Conservation (phyloP, 1,140 invertebrate species). For the Daktulosphaira vitifoliae region DNA sequence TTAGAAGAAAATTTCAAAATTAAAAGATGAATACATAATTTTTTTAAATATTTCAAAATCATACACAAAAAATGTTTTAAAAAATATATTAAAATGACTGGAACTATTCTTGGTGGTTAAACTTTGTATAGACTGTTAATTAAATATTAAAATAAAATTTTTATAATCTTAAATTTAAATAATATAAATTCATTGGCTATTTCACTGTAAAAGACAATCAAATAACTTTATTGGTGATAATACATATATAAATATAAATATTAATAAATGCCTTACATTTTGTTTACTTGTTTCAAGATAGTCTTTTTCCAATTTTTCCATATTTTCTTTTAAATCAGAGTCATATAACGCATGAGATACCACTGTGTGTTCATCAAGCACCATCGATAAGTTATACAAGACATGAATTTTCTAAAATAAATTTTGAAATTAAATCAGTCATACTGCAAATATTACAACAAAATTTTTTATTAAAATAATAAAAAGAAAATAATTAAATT, state of each 20-base stretch:
- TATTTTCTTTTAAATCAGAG: conserved; percentile 46
- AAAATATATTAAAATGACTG: not conserved
- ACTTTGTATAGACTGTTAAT: no score
- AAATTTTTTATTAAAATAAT: no score
- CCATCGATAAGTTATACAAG: conserved; percentile 56
- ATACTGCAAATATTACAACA: no score
- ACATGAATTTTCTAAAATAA: conserved; percentile 59
- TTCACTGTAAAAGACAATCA: no score
- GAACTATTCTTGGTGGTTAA: no score
- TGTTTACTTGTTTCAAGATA: conserved; percentile 50
- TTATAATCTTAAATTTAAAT: no score
- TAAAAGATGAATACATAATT: no score
- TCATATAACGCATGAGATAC: conserved; percentile 49
- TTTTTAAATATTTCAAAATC: no score
- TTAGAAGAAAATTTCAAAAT: not conserved
- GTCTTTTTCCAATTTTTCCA: conserved; percentile 49
- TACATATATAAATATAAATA: no score
- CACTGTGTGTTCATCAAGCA: conserved; percentile 43
- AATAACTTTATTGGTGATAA: no score
- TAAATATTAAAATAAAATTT: no score
- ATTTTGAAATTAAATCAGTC: conserved; percentile 38
- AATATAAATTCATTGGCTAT: no score
- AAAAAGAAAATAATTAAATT: not conserved
- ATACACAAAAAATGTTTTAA: not conserved
- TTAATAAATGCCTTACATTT: conserved; percentile 7